Conservation (phyloP, 2,113 vertebrate species). For the Sciurus niger region DNA sequence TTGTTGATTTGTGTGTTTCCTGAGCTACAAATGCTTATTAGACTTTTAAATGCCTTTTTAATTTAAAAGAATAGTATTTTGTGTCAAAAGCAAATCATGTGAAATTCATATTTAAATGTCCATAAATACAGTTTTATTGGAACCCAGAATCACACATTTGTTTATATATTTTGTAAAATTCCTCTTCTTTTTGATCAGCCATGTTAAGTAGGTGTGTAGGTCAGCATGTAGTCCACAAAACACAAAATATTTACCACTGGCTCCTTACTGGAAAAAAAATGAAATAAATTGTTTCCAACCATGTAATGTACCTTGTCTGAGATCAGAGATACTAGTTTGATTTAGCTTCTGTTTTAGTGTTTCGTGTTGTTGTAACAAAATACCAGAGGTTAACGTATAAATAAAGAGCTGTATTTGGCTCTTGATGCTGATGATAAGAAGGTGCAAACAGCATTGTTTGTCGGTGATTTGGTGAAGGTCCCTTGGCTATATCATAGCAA, state of each 20-base stretch:
- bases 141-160: not conserved
- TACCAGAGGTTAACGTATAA: not conserved
- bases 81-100: not conserved
- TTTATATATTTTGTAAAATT: not conserved
- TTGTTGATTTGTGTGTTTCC: not conserved
- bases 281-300: constrained; percentile 29
- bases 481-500: too few relatives aligned
- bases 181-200: not conserved
- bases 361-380: not conserved
- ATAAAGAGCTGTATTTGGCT: not conserved
- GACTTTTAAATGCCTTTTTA: not conserved
- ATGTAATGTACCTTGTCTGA: not conserved
- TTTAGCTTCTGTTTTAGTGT: not conserved
- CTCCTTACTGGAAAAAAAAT: not conserved
- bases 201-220: not conserved
- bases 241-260: not conserved
- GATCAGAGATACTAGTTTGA: not conserved
- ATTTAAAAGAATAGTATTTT: constrained; percentile 1
- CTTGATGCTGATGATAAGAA: not conserved
- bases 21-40: not conserved
- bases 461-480: not conserved
- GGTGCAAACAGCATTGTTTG: not conserved
- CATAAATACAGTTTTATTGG: constrained; percentile 15
- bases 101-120: not conserved
- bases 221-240: not conserved